Conservation (phyloP, 2,888 invertebrate genomes). For the Zygaena filipendulae region DNA sequence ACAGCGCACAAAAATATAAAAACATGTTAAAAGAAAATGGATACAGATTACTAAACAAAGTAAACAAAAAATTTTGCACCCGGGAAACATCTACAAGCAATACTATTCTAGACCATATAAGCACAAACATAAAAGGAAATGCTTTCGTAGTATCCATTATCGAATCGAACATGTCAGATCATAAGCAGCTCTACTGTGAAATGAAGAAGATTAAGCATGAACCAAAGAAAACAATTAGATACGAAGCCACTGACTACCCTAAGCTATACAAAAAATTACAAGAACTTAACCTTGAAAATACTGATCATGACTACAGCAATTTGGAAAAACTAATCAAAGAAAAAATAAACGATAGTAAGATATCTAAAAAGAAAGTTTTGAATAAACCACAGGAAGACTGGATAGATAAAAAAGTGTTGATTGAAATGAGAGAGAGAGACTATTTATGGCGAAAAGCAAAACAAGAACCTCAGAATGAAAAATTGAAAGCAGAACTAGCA, state of each 20-base stretch:
- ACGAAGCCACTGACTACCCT: constrained; percentile 2
- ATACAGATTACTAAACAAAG: no score
- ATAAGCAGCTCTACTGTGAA: constrained; percentile 2
- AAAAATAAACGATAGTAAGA: background rate
- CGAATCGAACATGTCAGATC: constrained; percentile 3
- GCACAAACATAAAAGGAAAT: no score
- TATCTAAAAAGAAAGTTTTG: constrained; percentile 1
- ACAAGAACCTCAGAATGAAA: background rate
- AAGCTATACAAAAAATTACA: background rate
- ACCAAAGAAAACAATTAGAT: background rate
- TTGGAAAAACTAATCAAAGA: background rate
- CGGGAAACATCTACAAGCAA: constrained; percentile 11
- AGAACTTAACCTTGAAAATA: no score
- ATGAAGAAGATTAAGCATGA: background rate
- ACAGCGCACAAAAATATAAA: no score
- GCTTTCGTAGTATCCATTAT: constrained; percentile 1
- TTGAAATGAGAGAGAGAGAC: constrained; percentile 2
- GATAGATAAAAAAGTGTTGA: constrained; percentile 4
- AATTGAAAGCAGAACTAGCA: background rate
- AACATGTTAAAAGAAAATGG: no score
- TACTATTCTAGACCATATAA: constrained; percentile 16
- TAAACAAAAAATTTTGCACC: constrained; percentile 8
- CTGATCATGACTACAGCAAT: background rate
- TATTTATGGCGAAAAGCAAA: constrained; percentile 1
- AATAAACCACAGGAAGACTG: constrained; percentile 4